These are phyloP conservation scores for Parotocinclus haroldoi DNA, from an alignment of 2,797 vertebrate genomes.

Conservation along the genomic window DNA sequence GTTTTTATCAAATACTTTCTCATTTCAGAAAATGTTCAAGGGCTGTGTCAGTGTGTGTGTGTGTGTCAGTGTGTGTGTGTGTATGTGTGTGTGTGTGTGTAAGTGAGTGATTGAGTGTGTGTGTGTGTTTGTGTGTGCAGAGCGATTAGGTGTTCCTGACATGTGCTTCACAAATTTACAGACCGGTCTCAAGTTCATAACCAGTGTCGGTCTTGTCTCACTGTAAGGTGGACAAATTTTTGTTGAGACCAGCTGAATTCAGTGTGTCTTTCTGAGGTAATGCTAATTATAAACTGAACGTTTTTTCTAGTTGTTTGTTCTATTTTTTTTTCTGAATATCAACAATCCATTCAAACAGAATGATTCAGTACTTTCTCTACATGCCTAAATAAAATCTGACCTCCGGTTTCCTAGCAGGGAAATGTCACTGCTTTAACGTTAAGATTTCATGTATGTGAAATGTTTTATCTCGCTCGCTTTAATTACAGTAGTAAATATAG, in stretches of 20 bases:
- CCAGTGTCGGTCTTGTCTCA: too few relatives aligned
- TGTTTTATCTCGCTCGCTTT: too few relatives aligned
- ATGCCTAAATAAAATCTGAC: too few relatives aligned
- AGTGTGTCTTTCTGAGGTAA: conserved; percentile 4
- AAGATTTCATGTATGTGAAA: too few relatives aligned
- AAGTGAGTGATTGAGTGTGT: conserved; percentile 12
- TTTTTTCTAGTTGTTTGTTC: not conserved
- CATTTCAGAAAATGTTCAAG: conserved; percentile 7
- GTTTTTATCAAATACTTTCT: not conserved
- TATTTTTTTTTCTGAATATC: not conserved
- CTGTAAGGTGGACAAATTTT: not conserved
- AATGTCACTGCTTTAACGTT: too few relatives aligned
- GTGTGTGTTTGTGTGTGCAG: not conserved
- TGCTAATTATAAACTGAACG: not conserved
- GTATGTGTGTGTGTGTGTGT: conserved; percentile 8
- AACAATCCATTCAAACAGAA: conserved; percentile 2
- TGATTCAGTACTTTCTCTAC: too few relatives aligned
- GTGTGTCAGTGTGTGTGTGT: conserved; percentile 17
- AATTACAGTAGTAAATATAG: too few relatives aligned
- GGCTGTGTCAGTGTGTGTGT: conserved; percentile 8
- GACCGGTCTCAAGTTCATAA: too few relatives aligned
- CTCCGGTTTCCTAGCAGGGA: too few relatives aligned
- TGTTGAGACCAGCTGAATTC: not conserved
- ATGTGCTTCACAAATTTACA: conserved; percentile 11
- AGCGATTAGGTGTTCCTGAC: conserved; percentile 4